Base-by-base conservation (phyloP, 2,113 vertebrate genomes). In the Agelaius phoeniceus region DNA sequence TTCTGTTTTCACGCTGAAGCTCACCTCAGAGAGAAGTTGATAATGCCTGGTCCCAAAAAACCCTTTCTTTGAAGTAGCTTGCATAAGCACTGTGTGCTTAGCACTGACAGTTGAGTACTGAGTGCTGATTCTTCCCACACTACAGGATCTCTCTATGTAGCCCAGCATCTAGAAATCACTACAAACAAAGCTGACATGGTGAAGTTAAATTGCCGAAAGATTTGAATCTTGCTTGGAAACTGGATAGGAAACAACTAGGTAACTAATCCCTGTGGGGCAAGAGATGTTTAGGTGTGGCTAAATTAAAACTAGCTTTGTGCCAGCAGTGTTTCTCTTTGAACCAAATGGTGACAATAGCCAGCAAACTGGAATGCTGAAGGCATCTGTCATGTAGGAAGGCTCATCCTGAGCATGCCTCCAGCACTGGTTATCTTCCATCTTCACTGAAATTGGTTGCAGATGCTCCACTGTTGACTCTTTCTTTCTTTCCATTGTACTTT, bases 361-460 rank as follows among this genome's bases (percentile, higher is more conserved):
- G 51, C 33, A 76, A 48, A 46, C 51, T 86, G 84, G 69, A 72
- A 92, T 43, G 44, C 46, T 79, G 58, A 41, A 73, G 61, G 76
- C 71, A 57, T 90, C n/a, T 85, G 68, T 86, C 85, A 31, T 1
- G 0, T 68, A 74, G 31, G 49, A 91, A 58, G 18, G 27, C 23
- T 93, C 19, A 4, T 93, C 54, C 43, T 54, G 59, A 82, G 46
- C 27, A 16, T 85, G 58, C 71, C 49, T 94, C 84, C 30, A 82
- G 77, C 74, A n/a, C 26, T 51, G 48, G 27, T 79, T 90, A 85
- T 94, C 74, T 89, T 87, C 84, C 30, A 52, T 90, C 71, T 93
- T 92, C 61, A 17, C 71, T 74, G 31, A 85, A 96, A 94, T 46
- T 84, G 61, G 35, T 76, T 95, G 73, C 96, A 97, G 91, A 94